Conservation (phyloP, 92 coral and sea anemone species). For the Muricea muricata region DNA sequence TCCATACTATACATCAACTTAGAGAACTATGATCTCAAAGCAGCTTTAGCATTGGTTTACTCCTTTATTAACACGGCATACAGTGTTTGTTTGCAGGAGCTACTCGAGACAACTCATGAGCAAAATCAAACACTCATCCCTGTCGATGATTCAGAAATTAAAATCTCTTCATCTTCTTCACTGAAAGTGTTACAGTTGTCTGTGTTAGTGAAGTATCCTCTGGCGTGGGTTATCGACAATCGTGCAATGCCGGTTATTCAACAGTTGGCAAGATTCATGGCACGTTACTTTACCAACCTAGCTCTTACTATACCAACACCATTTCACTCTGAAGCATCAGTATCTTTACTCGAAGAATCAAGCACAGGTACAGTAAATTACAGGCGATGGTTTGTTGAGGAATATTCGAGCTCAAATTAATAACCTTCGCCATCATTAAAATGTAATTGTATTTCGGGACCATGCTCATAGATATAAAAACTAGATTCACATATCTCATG, state of each 20-base stretch:
- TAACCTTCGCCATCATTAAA: too few relatives aligned
- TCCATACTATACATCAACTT: constrained; percentile 81
- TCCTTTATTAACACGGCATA: constrained; percentile 76
- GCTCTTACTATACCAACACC: constrained; percentile 81
- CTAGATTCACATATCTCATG: too few relatives aligned
- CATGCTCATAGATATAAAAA: too few relatives aligned
- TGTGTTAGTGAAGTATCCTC: constrained; percentile 76
- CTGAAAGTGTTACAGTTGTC: constrained; percentile 60
- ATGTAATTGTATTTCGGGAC: too few relatives aligned
- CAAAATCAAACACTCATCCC: constrained; percentile 64
- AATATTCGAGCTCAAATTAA: too few relatives aligned
- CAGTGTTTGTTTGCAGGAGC: constrained; percentile 6
- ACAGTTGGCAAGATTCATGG: constrained; percentile 86
- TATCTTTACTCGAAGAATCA: neutral
- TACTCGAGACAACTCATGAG: constrained; percentile 51
- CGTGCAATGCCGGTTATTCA: constrained; percentile 83
- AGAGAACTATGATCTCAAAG: constrained; percentile 82
- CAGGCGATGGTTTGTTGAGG: too few relatives aligned
- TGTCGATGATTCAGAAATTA: constrained; percentile 46
- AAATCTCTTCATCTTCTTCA: constrained; percentile 59
- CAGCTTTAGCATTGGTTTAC: constrained; percentile 83
- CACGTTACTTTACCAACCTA: constrained; percentile 91
- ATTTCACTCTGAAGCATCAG: constrained; percentile 50
- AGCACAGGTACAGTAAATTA: neutral
- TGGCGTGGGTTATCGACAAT: constrained; percentile 78